Conservation (phyloP, 2,888 invertebrate species). For the Pediacus dermestoides region DNA sequence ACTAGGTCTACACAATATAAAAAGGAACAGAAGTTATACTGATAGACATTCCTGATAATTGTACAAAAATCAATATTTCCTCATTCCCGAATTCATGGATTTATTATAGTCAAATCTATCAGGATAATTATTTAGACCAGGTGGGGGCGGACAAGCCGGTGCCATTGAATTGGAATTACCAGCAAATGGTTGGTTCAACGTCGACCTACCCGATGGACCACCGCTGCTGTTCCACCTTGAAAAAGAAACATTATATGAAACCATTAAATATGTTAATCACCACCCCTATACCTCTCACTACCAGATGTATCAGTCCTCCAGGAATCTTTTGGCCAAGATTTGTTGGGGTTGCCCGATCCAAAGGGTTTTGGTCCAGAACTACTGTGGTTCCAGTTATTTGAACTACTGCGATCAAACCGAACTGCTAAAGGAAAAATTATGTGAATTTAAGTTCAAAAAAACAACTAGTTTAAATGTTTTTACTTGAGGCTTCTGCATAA, state of each 20-base stretch:
- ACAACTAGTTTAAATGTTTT: too few relatives aligned
- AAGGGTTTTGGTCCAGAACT: background rate
- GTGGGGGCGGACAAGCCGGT: slow-evolving; percentile 45
- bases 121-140: slow-evolving; percentile 44
- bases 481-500: too few relatives aligned
- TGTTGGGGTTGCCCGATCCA: slow-evolving; percentile 15
- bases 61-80: slow-evolving; percentile 22
- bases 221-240: slow-evolving; percentile 26
- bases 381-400: slow-evolving; percentile 4
- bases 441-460: too few relatives aligned
- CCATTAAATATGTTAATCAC: slow-evolving; percentile 1
- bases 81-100: slow-evolving; percentile 14
- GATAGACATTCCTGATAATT: too few relatives aligned
- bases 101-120: slow-evolving; percentile 39
- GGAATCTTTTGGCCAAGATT: slow-evolving; percentile 29
- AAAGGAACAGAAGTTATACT: too few relatives aligned
- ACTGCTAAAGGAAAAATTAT: too few relatives aligned
- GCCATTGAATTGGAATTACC: slow-evolving; percentile 35
- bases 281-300: slow-evolving; percentile 21
- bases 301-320: slow-evolving; percentile 28
- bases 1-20: too few relatives aligned
- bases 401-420: background rate
- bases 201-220: slow-evolving; percentile 13
- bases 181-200: slow-evolving; percentile 30
- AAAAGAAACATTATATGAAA: background rate